phyloP scores from a whole-genome alignment of 35 echinoderm and acorn worm genomes.

The Strongylocentrotus purpuratus region DNA sequence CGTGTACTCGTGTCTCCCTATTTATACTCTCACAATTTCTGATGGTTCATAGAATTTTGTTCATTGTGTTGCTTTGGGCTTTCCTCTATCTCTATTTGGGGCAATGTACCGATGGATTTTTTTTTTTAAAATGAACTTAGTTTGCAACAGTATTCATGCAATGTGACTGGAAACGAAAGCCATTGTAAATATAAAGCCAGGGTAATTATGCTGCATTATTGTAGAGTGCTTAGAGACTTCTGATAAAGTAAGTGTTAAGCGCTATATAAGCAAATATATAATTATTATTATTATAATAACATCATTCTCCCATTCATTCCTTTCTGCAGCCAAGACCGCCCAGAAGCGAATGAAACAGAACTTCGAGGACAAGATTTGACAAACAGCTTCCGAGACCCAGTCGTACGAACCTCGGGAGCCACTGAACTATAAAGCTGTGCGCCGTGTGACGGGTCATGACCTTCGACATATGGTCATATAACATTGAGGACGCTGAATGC shows the following conservation, averaged over 20 bases:
- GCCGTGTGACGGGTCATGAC: neutral
- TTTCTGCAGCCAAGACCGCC: neutral
- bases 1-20: no score
- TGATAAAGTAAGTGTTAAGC: no score
- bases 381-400: neutral
- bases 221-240: no score
- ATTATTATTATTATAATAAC: no score
- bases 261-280: no score
- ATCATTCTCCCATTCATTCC: neutral
- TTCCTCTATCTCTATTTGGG: neutral
- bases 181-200: no score
- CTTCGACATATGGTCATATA: constrained; percentile 11
- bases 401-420: neutral
- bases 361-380: constrained; percentile 39
- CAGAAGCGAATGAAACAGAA: constrained; percentile 43
- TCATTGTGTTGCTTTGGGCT: neutral
- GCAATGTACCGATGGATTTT: neutral
- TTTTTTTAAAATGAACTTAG: neutral
- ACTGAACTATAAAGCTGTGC: neutral
- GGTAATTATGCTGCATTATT: no score
- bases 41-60: neutral
- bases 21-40: no score
- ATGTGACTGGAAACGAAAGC: neutral
- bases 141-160: neutral
- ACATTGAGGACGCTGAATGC: neutral